A percentile compares a stretch with the other conserved stretches of the same genome.
These are phyloP conservation scores for Petrocephalus schoutedeni DNA, from an alignment of 2,797 vertebrate species.

Conservation along the genomic window DNA sequence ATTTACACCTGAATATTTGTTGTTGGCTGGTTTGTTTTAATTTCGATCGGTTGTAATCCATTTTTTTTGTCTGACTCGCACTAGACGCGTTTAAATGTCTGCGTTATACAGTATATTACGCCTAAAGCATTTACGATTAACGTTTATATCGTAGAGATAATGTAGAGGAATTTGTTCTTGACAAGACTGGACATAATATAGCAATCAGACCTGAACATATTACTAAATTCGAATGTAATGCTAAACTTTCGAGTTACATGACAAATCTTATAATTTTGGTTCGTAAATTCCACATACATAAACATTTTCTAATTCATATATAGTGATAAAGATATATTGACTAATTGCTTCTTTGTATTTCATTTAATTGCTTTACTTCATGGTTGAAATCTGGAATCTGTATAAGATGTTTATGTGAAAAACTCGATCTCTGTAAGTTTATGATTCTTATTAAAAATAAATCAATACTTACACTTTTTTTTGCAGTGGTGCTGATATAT, in stretches of 20 bases:
- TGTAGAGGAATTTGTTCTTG: neutral
- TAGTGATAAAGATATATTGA: neutral
- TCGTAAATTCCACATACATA: neutral
- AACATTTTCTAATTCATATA: neutral
- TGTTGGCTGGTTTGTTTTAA: no score
- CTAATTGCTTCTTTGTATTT: neutral
- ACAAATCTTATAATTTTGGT: neutral
- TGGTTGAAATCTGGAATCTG: neutral
- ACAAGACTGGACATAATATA: neutral
- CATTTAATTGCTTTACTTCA: neutral
- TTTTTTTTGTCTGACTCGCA: no score
- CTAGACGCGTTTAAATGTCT: no score
- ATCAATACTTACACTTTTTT: no score
- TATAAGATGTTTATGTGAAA: neutral
- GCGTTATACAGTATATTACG: no score
- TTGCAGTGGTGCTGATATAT: no score
- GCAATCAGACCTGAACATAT: neutral
- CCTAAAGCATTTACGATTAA: no score
- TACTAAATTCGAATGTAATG: neutral
- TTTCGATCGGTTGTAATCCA: no score
- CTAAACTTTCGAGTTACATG: neutral
- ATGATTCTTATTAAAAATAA: neutral
- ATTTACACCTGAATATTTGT: no score
- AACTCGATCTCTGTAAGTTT: neutral
- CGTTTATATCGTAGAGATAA: no score